Evolutionary conservation across 2,888 invertebrate species (phyloP), one percentile per base, ranked within the genome.

Genomic region (Piscicola geometra): DNA sequence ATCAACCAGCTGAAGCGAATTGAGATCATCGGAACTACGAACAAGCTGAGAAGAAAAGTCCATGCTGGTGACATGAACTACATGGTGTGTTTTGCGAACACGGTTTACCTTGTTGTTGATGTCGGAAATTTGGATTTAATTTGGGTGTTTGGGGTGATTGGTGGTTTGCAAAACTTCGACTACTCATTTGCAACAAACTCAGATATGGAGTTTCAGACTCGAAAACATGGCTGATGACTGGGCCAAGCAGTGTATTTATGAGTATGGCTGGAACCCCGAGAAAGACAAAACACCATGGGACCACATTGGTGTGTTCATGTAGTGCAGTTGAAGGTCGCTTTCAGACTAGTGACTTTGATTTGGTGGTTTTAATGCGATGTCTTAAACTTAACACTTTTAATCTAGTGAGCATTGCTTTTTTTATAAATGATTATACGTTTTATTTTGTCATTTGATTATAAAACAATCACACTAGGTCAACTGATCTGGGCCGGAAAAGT

Each of bases 161-260:
- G 21, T 47, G 50, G 21, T 15, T 47, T 47, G 50, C 21, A 47
- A 47, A 41, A 41, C 41, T 41, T 41, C 41, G 5, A 15, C 41
- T 41, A 5, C 5, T 9, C 5, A 15, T 41, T 15, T 9, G 9
- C 15, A 41, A 41, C 41, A 15, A 5, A 41, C 60, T 18, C 60
- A 56, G 60, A 56, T 56, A 18, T 56, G 60, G 60, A 56, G 60
- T 25, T 25, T 25, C 15, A 56, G n/a, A n/a, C 60, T 56, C n/a
- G 60, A 56, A 56, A 3, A 5, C n/a, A 15, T 56, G 60, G 60
- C 60, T 15, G 60, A 56, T 18, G 60, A 56, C 60, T 56, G 60
- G 60, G n/a, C 12, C 25, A 56, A 56, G n/a, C 9, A 56, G 5
- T 56, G 60, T n/a, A 56, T 56, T 3, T 56, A 56, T 21, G 60